Percentiles rank a stretch among this genome's conserved stretches.
Evolutionary conservation across 2,888 invertebrate genomes (phyloP).

Genomic region (Drosophila colorata): DNA sequence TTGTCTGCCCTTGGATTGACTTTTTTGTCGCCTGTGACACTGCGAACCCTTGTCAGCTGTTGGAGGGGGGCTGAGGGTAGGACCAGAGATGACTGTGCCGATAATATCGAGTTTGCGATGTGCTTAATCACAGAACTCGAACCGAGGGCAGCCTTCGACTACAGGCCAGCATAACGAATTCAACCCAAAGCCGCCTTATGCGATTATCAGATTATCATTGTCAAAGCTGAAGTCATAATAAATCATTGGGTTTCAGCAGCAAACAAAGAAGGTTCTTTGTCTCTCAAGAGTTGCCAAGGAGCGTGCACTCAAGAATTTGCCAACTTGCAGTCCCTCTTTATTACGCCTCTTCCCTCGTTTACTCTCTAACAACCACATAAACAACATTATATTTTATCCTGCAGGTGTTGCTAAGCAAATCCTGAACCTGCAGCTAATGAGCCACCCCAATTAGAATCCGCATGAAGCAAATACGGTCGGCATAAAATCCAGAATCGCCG

Average conservation of each 20-base stretch:
- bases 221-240: constrained; percentile 62
- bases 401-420: constrained; percentile 34
- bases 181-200: constrained; percentile 32
- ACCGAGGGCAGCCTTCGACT: constrained; percentile 16
- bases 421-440: constrained; percentile 40
- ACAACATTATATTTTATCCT: constrained; percentile 10
- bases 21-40: constrained; percentile 57
- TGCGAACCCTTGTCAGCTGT: constrained; percentile 58
- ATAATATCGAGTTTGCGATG: constrained; percentile 55
- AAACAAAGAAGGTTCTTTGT: not conserved
- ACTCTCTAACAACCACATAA: not conserved
- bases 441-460: constrained; percentile 22
- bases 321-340: constrained; percentile 4
- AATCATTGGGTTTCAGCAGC: constrained; percentile 53
- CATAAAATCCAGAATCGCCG: constrained; percentile 1
- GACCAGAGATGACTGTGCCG: constrained; percentile 34
- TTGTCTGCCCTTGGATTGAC: constrained; percentile 47
- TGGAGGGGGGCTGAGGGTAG: not conserved
- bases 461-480: constrained; percentile 8
- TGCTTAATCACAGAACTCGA: constrained; percentile 44
- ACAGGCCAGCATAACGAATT: constrained; percentile 33
- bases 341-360: not conserved
- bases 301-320: constrained; percentile 14
- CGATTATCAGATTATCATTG: constrained; percentile 61
- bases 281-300: not conserved